These are phyloP conservation scores for Solenodon paradoxus DNA, from an alignment of 2,113 vertebrate genomes.

Conservation along the genomic window DNA sequence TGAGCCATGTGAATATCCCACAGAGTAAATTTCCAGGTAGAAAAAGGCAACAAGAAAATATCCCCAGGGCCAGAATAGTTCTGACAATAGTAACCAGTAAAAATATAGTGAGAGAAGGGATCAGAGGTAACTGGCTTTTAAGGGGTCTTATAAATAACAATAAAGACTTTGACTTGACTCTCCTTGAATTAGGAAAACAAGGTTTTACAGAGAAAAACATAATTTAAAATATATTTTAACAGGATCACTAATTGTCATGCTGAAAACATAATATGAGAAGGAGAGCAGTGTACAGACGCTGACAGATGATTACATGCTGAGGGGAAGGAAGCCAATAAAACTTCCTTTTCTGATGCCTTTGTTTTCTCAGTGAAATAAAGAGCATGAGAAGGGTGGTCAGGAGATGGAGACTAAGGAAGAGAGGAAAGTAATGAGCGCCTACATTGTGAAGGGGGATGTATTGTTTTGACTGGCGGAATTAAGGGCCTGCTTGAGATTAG, in stretches of 20 bases:
- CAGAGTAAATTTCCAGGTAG: not conserved
- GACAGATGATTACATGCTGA: not conserved
- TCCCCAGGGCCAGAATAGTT: not conserved
- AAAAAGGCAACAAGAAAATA: not conserved
- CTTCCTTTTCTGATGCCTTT: not conserved
- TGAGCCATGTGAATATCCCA: not conserved
- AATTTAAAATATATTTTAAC: not conserved
- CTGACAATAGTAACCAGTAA: not conserved
- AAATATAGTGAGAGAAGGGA: not conserved
- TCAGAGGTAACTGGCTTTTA: not conserved
- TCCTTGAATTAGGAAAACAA: not conserved
- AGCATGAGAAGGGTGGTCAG: not conserved
- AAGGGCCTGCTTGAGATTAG: not conserved
- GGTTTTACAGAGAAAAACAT: not conserved
- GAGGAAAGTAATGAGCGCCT: not conserved
- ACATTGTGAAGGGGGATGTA: rapidly evolving
- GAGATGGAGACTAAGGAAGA: not conserved
- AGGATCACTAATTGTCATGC: not conserved
- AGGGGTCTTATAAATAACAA: not conserved
- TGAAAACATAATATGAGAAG: not conserved
- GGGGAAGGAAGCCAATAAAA: not conserved
- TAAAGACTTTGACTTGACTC: not conserved
- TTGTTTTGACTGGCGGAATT: not conserved
- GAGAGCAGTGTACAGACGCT: not conserved
- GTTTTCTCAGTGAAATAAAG: not conserved